These are phyloP conservation scores for Ophion slaviceki DNA, from an alignment of 2,888 invertebrate genomes.

Conservation along the genomic window DNA sequence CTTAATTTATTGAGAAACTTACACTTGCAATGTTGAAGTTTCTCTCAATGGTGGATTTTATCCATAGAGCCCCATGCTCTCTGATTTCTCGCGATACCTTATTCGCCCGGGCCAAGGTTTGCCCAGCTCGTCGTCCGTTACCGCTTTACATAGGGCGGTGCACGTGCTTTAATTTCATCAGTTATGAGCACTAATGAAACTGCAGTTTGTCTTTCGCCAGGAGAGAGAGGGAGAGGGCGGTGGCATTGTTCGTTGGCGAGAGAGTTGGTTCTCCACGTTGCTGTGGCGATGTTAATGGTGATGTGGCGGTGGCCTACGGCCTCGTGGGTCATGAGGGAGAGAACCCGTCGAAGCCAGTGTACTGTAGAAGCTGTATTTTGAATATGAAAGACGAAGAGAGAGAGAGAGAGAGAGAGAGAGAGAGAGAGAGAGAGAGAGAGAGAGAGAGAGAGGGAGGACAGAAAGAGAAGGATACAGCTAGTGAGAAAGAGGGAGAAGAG, in stretches of 20 bases:
- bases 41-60: conserved; percentile 29
- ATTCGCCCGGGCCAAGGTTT: conserved; percentile 9
- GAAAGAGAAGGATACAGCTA: neutral
- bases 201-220: conserved; percentile 74
- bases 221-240: conserved; percentile 16
- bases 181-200: conserved; percentile 76
- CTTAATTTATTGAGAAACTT: neutral
- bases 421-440: conserved; percentile 1
- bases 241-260: conserved; percentile 27
- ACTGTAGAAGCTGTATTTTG: conserved; percentile 30
- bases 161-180: conserved; percentile 73
- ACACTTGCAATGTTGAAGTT: conserved; percentile 15
- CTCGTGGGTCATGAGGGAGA: conserved; percentile 51
- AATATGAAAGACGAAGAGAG: conserved; percentile 11
- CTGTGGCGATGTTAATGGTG: conserved; percentile 43
- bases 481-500: conserved; percentile 29
- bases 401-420: conserved; percentile 1
- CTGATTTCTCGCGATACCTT: conserved; percentile 51
- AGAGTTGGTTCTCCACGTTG: conserved; percentile 22
- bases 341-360: conserved; percentile 41
- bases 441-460: conserved; percentile 27
- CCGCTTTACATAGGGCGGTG: conserved; percentile 13
- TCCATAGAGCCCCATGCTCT: conserved; percentile 17
- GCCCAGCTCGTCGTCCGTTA: conserved; percentile 4
- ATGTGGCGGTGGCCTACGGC: conserved; percentile 48